Conservation (phyloP, 2,113 vertebrate species). For the Misgurnus mizolepis region DNA sequence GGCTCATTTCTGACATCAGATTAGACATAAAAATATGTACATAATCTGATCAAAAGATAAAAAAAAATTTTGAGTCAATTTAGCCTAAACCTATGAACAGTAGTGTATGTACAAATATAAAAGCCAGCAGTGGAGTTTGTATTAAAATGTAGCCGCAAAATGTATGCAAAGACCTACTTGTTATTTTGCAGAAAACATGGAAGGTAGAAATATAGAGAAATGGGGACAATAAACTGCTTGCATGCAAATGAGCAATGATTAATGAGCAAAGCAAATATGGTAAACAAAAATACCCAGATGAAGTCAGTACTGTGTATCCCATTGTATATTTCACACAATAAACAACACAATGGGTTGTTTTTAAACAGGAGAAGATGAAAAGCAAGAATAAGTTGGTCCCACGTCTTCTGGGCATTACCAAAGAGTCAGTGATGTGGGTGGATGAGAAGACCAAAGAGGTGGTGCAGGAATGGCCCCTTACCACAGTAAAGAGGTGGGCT, state of each 20-base stretch:
- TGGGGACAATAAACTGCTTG: background rate
- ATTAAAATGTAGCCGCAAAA: background rate
- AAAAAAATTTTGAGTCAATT: too few relatives aligned
- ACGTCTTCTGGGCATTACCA: constrained; percentile 94
- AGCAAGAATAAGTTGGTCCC: constrained; percentile 97
- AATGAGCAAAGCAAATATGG: constrained; percentile 14
- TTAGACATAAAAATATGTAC: too few relatives aligned
- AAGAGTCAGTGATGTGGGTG: constrained; percentile 98
- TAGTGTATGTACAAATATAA: too few relatives aligned
- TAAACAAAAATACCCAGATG: background rate
- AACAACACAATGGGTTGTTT: constrained; percentile 47
- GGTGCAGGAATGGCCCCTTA: constrained; percentile 97
- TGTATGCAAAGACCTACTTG: too few relatives aligned
- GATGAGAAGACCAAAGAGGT: constrained; percentile 99
- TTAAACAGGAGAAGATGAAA: constrained; percentile 96
- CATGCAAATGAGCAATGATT: background rate
- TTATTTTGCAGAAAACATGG: background rate
- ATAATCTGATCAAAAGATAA: too few relatives aligned
- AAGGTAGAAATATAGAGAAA: background rate
- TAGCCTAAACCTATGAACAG: too few relatives aligned
- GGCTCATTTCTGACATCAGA: too few relatives aligned
- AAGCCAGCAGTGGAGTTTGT: too few relatives aligned
- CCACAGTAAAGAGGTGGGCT: constrained; percentile 98
- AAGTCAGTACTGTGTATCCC: background rate
- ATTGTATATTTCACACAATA: constrained; percentile 31